Evolutionary conservation across 2,113 vertebrate species (phyloP).

Genomic region (Phylloscopus whistleri): DNA sequence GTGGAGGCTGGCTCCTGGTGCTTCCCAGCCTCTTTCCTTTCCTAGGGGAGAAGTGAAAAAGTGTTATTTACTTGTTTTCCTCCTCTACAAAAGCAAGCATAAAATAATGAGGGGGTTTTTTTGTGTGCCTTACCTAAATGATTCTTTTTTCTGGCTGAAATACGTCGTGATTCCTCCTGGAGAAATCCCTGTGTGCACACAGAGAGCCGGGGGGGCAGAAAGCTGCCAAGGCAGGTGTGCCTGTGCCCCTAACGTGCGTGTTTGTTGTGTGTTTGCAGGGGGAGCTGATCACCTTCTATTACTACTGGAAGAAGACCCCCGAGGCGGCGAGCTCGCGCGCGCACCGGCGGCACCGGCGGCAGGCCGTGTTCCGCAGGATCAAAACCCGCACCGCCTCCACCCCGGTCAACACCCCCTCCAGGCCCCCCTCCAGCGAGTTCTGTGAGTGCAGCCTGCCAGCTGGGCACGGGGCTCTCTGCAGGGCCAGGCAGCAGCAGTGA

Average conservation of each 20-base stretch:
- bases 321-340: conserved; percentile 96
- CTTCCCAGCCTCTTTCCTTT: not conserved
- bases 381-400: conserved; percentile 97
- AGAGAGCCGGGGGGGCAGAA: not conserved
- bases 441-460: conserved; percentile 76
- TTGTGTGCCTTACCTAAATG: not conserved
- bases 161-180: not conserved
- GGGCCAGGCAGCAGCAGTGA: not conserved
- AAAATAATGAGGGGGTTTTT: rapidly evolving
- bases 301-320: conserved; percentile 99
- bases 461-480: not conserved
- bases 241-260: not conserved
- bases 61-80: not conserved
- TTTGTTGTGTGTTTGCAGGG: conserved; percentile 77
- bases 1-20: not conserved
- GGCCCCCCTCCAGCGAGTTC: conserved; percentile 97
- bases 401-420: conserved; percentile 93
- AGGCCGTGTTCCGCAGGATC: conserved; percentile 97
- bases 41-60: not conserved
- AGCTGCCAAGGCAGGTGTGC: not conserved
- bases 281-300: conserved; percentile 98
- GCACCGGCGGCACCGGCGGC: conserved; percentile 93
- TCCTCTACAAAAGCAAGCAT: not conserved
- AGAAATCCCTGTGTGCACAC: rapidly evolving
- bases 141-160: not conserved